Percentiles rank a stretch among this genome's conserved stretches.
phyloP scores from a whole-genome alignment of 1,140 invertebrate species.

The Tetraneura akinire region DNA sequence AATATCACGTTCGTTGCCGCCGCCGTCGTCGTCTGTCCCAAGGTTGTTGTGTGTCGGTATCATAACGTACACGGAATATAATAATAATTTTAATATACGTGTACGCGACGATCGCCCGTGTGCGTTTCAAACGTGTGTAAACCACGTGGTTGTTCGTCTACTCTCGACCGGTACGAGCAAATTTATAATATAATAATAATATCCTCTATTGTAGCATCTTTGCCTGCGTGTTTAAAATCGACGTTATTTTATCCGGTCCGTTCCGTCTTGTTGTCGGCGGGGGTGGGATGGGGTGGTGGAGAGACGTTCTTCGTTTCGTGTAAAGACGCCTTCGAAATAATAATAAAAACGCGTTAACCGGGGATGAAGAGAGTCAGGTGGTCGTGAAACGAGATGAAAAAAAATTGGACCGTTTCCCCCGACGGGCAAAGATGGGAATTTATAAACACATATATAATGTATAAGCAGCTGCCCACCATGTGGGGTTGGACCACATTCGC shows the following conservation, averaged over 20 bases:
- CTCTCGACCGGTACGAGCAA: neutral
- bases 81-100: too few species aligned
- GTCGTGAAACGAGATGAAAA: conserved; percentile 38
- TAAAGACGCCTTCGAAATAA: too few species aligned
- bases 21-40: conserved; percentile 23
- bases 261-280: neutral
- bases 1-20: neutral
- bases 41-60: conserved; percentile 32
- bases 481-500: conserved; percentile 50
- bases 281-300: neutral
- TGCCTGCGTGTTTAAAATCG: too few species aligned
- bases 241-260: neutral
- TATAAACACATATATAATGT: too few species aligned
- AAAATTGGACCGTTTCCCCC: conserved; percentile 45
- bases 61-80: neutral
- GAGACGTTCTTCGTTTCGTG: too few species aligned
- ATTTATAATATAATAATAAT: neutral
- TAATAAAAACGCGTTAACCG: too few species aligned
- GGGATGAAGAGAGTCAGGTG: conserved; percentile 26
- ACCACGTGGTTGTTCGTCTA: conserved; percentile 30
- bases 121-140: conserved; percentile 33
- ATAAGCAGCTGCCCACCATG: conserved; percentile 45
- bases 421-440: conserved; percentile 25
- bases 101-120: neutral
- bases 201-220: too few species aligned